Evolutionary conservation across 1,140 invertebrate species (phyloP), one percentile per base, ranked within the genome.

Genomic region (Semibalanus balanoides): DNA sequence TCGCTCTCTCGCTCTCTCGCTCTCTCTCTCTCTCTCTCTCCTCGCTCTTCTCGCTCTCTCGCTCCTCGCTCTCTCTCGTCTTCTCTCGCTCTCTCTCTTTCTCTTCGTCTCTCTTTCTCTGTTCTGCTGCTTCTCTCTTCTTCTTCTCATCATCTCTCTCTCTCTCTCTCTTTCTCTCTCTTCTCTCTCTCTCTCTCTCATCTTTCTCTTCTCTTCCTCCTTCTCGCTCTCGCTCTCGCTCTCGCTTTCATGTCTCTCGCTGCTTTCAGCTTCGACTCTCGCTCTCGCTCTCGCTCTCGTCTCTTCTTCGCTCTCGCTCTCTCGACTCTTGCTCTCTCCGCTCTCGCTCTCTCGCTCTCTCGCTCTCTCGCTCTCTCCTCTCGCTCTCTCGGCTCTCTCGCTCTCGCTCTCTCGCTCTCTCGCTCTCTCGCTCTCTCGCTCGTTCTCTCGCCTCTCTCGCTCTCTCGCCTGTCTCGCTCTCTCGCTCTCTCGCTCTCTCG

Each of bases 401-500:
- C 51, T 64, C 71, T 75, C 31, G 31, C 29, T 74, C n/a, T 35
- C 31, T 76, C 31, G 27, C n/a, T 64, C 75, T 43, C 75, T 22
- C 43, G 27, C 64, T 40, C 77, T 35, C 74, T n/a, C 31, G n/a
- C 28, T 30, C 28, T 73, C 70, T 40, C 75, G 30, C 19, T n/a
- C 75, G 5, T 76, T 17, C 30, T 19, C 0, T 30, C 27, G 9
- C 31, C 64, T 73, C 17, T 73, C 11, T 1, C 30, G 5, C 1
- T 69, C 70, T 30, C 70, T 28, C 70, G n/a, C n/a, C n/a, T 31
- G 29, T 74, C 70, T 31, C 74, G n/a, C 76, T 30, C 3, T 72
- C 28, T 31, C 30, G 14, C 70, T 29, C 27, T 31, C 19, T 43
- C 76, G 3, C 0, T 31, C 25, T 19, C 75, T 64, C n/a, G 7